Base-by-base conservation (phyloP, 2,888 invertebrate genomes). In the Xestia sexstrigata region DNA sequence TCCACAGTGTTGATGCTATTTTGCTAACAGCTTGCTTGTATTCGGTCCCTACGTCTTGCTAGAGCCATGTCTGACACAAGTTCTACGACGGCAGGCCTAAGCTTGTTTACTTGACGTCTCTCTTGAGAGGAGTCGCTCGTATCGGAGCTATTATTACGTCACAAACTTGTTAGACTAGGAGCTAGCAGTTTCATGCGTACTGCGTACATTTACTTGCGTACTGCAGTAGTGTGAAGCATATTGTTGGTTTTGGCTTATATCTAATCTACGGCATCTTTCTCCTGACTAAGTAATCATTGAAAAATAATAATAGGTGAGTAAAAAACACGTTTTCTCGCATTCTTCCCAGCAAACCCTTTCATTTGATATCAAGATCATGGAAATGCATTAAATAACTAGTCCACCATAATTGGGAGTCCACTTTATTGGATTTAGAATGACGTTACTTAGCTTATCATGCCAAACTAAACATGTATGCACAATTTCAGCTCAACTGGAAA, bases 131-230 rank as follows among this genome's bases (percentile, higher is more conserved):
- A 63, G 15, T 2, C 39, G 5, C 7, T n/a, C 63, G 35, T 52
- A 69, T 69, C 23, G 15, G 8, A 68, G 13, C 55, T 63, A 55
- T 74, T 30, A 47, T 62, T 68, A 30, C 47, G 23, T n/a, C 35
- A 52, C 39, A 68, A 81, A 63, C 82, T 63, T 9, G 82, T 67
- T 74, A 81, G 7, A 15, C 42, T 73, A 67, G 30, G 30, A 58
- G 47, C 65, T 39, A 42, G 20, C 17, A 47, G 35, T 45, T 17
- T 73, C 45, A 11, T 39, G 52, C n/a, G n/a, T n/a, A n/a, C n/a
- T n/a, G n/a, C n/a, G n/a, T 55, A 30, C 20, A n/a, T 42, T 20
- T 52, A 23, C 26, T 45, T 11, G 11, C 23, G 0, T n/a, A 76
- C 58, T n/a, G 23, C 49, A 75, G 35, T 47, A 30, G n/a, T 6